Base-by-base conservation (phyloP, 2,888 invertebrate genomes). In the Bombyx huttoni region DNA sequence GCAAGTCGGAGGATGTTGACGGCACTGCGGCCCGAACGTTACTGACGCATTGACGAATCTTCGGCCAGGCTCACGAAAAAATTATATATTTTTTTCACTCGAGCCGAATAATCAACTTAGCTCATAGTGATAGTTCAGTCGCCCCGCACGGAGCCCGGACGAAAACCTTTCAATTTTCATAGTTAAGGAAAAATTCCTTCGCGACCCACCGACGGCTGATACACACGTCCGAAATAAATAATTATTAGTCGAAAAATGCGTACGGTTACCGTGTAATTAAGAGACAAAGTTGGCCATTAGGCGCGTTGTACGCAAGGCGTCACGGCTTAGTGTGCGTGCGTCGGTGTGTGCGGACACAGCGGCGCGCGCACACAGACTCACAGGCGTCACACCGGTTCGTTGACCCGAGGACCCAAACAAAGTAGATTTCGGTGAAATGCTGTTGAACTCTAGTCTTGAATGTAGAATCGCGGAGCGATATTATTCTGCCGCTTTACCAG, bases 361-460 rank as follows among this genome's bases (percentile, higher is more conserved):
- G 75, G 70, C 73, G 77, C 75, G 73, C 80, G 78, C 86, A 83
- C 83, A 84, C 81, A 72, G 61, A 57, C 75, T 60, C 63, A 64
- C 59, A 60, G 77, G 78, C 85, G 83, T 81, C 83, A 81, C 74
- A 69, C 63, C 65, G 69, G 84, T 73, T 80, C 88, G 65, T 75
- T 74, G 86, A 85, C 83, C 89, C 81, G 73, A 65, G 79, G 82
- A 84, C 87, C 87, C 86, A 87, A 87, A 88, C 87, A 87, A 85
- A 83, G 86, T 86, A 80, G 83, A 86, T 83, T 88, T 87, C 83
- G 87, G 86, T 87, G 85, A 84, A 86, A 84, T 81, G 87, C 77
- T 85, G 78, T 85, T 87, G 87, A 87, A 87, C 88, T 81, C 83
- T 80, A 83, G 81, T 78, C 80, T 74, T 73, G 77, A 80, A 80